Conservation (phyloP, 1,140 invertebrate species). For the Drosophila teissieri region DNA sequence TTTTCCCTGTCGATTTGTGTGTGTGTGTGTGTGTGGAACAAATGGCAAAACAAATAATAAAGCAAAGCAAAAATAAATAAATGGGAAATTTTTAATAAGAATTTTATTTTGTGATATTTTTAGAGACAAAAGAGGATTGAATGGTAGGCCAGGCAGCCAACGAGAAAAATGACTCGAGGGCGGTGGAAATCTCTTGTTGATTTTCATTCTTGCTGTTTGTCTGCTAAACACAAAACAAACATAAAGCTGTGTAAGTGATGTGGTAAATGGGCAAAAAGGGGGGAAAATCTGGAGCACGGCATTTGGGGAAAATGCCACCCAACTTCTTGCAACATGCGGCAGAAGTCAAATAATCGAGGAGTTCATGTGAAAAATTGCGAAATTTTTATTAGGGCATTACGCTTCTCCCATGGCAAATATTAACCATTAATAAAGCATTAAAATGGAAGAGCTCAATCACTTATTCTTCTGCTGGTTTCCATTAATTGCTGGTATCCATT, state of each 20-base stretch:
- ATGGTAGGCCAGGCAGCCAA: conserved; percentile 1
- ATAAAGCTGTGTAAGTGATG: conserved; percentile 26
- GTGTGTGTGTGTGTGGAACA: conserved; percentile 43
- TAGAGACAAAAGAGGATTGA: conserved; percentile 60
- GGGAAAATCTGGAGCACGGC: conserved; percentile 1
- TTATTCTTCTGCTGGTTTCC: too few species aligned
- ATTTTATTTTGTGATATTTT: conserved; percentile 71
- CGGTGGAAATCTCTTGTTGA: conserved; percentile 69
- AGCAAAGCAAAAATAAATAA: conserved; percentile 72
- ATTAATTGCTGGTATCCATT: too few species aligned
- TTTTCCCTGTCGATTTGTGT: conserved; percentile 23
- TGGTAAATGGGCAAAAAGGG: background rate
- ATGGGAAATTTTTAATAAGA: conserved; percentile 75
- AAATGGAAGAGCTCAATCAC: background rate
- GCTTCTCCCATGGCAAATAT: background rate
- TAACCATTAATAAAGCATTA: background rate
- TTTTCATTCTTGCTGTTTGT: conserved; percentile 80
- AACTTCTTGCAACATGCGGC: conserved; percentile 15
- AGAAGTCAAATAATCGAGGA: conserved; percentile 36
- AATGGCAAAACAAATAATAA: conserved; percentile 81
- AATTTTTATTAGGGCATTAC: conserved; percentile 11
- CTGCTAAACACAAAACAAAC: conserved; percentile 79
- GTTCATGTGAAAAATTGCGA: conserved; percentile 36
- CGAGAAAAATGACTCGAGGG: background rate
- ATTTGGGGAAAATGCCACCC: conserved; percentile 27